Conservation (phyloP, 2,888 invertebrate species). For the Thyatira batis region DNA sequence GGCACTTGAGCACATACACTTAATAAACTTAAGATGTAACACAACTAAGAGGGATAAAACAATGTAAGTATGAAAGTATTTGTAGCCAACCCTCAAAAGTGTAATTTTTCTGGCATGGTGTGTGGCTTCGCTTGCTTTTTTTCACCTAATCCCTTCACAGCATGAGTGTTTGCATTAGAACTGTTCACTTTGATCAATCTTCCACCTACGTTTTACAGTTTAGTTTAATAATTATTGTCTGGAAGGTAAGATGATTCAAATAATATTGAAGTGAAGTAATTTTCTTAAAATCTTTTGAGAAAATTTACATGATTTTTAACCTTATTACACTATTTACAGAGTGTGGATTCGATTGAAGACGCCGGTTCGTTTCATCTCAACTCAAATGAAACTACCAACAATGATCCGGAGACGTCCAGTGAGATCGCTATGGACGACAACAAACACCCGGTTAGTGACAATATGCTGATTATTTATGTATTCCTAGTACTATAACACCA, state of each 20-base stretch:
- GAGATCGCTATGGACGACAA: constrained; percentile 88
- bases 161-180: constrained; percentile 22
- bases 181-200: constrained; percentile 7
- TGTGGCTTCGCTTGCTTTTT: constrained; percentile 42
- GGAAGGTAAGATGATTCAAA: background rate
- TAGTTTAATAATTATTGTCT: background rate
- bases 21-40: background rate
- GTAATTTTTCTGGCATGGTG: constrained; percentile 23
- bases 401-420: constrained; percentile 86
- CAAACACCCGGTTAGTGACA: constrained; percentile 82
- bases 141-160: constrained; percentile 26
- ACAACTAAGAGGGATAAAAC: background rate
- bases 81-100: background rate
- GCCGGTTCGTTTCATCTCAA: constrained; percentile 87
- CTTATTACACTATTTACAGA: constrained; percentile 77
- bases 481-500: too few species aligned
- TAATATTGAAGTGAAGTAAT: background rate
- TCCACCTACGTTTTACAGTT: constrained; percentile 4
- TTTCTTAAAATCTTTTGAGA: background rate
- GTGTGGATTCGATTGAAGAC: constrained; percentile 93
- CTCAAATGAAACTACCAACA: constrained; percentile 87
- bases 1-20: constrained; percentile 3
- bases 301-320: constrained; percentile 5
- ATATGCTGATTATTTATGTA: background rate
- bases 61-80: background rate